Evolutionary conservation across 2,113 vertebrate species (phyloP), one percentile per base, ranked within the genome.

Genomic region (Ivindomyrus marchei): DNA sequence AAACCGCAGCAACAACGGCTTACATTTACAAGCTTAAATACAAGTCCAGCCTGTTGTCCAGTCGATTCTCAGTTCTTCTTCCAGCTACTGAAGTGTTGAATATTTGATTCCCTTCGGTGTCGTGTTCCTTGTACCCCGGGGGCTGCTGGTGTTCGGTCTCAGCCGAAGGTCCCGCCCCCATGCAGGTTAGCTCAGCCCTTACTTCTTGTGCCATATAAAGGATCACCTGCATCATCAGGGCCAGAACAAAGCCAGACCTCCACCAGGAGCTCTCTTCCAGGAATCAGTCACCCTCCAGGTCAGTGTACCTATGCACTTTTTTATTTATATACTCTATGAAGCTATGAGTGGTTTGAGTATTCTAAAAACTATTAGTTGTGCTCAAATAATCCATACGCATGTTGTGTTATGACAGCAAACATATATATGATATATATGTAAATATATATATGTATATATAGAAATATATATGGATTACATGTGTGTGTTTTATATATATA

Each of bases 31-130:
- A 42, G 39, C 74, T 86, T 17, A 84, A 46, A 84, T 46, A 80
- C 45, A 53, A 19, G 77, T n/a, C 27, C 13, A 47, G 31, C 50
- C 50, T 53, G 47, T 47, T 47, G 49, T 85, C 83, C 19, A 15
- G 24, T 62, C 17, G 77, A 89, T 31, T 58, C 9, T 27, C 36
- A n/a, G 10, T 13, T 31, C 39, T 42, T 77, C 11, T 77, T 89
- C 36, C 42, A 31, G 13, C 52, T 83, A 52, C 9, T 24, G 49
- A 80, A 53, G 74, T 66, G 49, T 45, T 85, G 89, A 89, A 85
- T 89, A 89, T 89, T 85, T 85, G 11, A 89, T 85, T 47, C 89
- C 80, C 88, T 80, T 9, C 2, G 42, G 89, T 89, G 89, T 85
- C 80, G 1, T 50, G 6, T 52, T 87, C 42, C 42, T 24, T 45